Percentiles rank a stretch among this genome's conserved stretches.
Evolutionary conservation across 2,797 vertebrate species (phyloP).

Genomic region (Centropyge bicolor): DNA sequence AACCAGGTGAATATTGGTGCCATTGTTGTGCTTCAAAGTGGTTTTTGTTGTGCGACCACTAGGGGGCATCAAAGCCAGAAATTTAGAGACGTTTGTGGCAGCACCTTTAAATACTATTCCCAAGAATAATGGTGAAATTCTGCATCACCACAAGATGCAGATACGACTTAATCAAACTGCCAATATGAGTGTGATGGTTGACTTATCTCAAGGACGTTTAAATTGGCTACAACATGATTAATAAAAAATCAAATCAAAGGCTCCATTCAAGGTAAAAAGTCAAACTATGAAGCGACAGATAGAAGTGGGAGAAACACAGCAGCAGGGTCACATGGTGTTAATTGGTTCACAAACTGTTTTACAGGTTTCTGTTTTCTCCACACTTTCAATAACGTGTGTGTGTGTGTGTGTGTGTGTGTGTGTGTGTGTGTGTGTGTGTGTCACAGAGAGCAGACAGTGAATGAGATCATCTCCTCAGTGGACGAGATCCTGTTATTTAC

Average conservation of each 20-base stretch:
- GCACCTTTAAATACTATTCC: not conserved
- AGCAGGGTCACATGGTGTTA: slow-evolving; percentile 5
- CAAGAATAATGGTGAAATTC: not conserved
- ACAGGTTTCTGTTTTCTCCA: slow-evolving; percentile 26
- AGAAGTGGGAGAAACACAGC: slow-evolving; percentile 1
- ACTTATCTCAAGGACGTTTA: not conserved
- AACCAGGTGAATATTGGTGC: not conserved
- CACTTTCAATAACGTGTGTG: too few relatives aligned
- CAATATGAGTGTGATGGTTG: not conserved
- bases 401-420: not conserved
- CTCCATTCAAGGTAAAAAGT: not conserved
- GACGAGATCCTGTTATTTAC: slow-evolving; percentile 36
- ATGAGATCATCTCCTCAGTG: slow-evolving; percentile 19
- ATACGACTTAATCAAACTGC: not conserved
- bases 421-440: not conserved
- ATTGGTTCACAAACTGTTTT: not conserved
- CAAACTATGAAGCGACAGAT: not conserved
- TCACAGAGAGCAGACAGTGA: slow-evolving; percentile 12
- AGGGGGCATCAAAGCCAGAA: not conserved
- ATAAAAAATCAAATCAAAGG: not conserved
- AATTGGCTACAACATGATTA: not conserved
- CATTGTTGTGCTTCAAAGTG: not conserved
- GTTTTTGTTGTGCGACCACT: not conserved
- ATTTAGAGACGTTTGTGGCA: not conserved
- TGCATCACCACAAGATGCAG: not conserved